A percentile compares a stretch with the other conserved stretches of the same genome.
Evolutionary conservation across 1,140 invertebrate genomes (phyloP).

Genomic region (Microplitis demolitor): DNA sequence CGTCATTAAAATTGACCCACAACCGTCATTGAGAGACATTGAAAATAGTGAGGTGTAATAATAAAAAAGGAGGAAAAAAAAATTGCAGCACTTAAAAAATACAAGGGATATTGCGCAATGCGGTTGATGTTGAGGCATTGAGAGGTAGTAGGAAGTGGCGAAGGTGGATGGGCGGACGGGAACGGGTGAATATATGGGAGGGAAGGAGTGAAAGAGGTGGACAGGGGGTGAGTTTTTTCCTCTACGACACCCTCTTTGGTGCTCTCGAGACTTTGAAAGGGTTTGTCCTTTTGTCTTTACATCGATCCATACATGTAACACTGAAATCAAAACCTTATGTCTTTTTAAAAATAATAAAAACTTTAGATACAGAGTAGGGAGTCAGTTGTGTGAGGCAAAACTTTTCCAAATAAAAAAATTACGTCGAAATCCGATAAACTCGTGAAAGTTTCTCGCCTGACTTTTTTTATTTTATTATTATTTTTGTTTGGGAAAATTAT

Average conservation of each 20-base stretch:
- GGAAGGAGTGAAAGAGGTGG: background rate
- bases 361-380: too few species aligned
- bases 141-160: background rate
- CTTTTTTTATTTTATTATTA: background rate
- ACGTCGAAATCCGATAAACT: too few species aligned
- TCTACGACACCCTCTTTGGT: background rate
- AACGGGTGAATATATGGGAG: background rate
- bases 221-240: background rate
- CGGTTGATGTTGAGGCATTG: background rate
- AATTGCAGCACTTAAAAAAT: background rate
- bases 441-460: too few species aligned
- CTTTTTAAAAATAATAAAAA: too few species aligned
- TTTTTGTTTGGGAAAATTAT: background rate
- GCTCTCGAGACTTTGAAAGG: background rate
- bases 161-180: background rate
- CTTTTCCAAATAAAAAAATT: too few species aligned
- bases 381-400: too few species aligned
- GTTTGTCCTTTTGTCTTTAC: constrained; percentile 1
- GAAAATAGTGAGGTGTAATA: background rate
- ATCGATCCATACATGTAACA: background rate
- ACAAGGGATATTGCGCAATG: too few species aligned
- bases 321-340: constrained; percentile 1
- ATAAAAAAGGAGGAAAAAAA: background rate
- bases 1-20: constrained; percentile 31
- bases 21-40: constrained; percentile 18